A percentile compares a stretch with the other conserved stretches of the same genome.
These are phyloP conservation scores for Bombus ignitus DNA, from an alignment of 1,140 invertebrate genomes.

Conservation along the genomic window DNA sequence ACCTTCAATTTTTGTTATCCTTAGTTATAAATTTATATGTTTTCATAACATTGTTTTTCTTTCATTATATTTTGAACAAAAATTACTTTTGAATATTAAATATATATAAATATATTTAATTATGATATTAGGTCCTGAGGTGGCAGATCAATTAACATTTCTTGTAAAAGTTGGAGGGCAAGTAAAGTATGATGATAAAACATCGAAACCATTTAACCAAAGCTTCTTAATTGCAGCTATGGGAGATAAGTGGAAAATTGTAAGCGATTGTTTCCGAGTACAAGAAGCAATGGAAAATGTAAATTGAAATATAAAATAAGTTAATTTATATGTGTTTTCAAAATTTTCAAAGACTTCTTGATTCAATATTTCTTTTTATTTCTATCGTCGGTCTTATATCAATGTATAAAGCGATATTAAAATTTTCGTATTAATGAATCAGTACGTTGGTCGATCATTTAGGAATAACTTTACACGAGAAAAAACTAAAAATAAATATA, in stretches of 20 bases:
- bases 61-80: not conserved
- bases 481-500: conserved; percentile 81
- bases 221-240: conserved; percentile 92
- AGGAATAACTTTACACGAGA: conserved; percentile 76
- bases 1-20: not conserved
- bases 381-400: conserved; percentile 80
- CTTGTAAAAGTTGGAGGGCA: conserved; percentile 89
- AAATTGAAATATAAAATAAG: conserved; percentile 38
- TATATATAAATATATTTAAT: not conserved
- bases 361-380: conserved; percentile 79
- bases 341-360: conserved; percentile 18
- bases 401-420: conserved; percentile 83
- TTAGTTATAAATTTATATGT: conserved; percentile 4
- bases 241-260: conserved; percentile 94
- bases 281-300: conserved; percentile 83
- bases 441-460: conserved; percentile 80
- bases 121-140: conserved; percentile 80
- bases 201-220: conserved; percentile 88
- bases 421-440: conserved; percentile 79
- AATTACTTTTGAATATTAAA: not conserved
- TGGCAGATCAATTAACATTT: conserved; percentile 87
- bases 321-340: not conserved
- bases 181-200: conserved; percentile 86
- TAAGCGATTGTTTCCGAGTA: conserved; percentile 91
- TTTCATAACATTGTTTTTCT: not conserved